Evolutionary conservation across 2,113 vertebrate genomes (phyloP), one percentile per base, ranked within the genome.

Genomic region (Microcebus tavaratra): DNA sequence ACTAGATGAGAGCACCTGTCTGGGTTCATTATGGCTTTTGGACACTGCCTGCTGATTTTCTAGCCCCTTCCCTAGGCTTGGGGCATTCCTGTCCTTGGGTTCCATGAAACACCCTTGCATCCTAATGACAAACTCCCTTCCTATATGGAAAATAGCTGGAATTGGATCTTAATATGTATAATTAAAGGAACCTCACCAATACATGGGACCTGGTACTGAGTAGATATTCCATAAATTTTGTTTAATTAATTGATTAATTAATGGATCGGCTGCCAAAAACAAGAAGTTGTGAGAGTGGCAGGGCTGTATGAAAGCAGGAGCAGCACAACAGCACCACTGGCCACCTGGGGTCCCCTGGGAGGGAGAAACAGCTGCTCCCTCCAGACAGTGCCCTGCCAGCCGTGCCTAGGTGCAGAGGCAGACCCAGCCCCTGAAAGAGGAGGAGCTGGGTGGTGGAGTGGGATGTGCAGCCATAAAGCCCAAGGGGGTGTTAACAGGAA

Each of bases 201-300:
- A 81, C 53, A 48, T 59, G 76, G 50, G 45, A 76, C 42, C 78
- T 81, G 86, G 57, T 15, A 67, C 34, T 70, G 27, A 12, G 18
- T 76, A 83, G 55, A 76, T 59, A 78, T 15, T 85, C 88, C n/a
- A 61, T 88, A 80, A 82, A 85, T 63, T 73, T 83, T 92, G 29
- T 31, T 89, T 90, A 65, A 86, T 82, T 93, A 45, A 72, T 75
- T 94, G 65, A 27, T 89, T 91, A 48, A 92, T 57, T 63, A 93
- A 83, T 73, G 21, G 23, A 31, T 27, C 48, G 20, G 42, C 59
- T 78, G 72, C 36, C 88, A 81, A 91, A 68, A 93, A 31, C 27
- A 75, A 70, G 59, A 84, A 27, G 57, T 12, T 53, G 13, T 20
- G 39, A 81, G 13, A 87, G 15, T 31, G 53, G 17, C 57, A 85